A percentile compares a stretch with the other conserved stretches of the same genome.
Evolutionary conservation across 2,797 vertebrate species (phyloP).

Genomic region (Eurystomus glaucurus): DNA sequence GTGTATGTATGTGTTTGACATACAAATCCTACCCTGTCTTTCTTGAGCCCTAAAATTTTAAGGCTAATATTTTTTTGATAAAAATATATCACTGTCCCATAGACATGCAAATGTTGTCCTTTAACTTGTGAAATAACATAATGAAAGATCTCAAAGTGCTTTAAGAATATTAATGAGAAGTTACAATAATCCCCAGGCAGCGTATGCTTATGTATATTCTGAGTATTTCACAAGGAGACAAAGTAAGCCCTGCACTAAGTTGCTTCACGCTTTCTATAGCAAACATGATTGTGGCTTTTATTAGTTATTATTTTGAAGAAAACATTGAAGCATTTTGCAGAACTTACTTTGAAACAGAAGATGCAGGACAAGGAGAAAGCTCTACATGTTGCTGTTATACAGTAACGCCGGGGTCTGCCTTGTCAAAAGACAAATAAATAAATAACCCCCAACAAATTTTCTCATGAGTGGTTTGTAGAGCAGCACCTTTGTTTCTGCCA

Average conservation of each 20-base stretch:
- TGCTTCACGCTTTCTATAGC: not conserved
- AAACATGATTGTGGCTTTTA: not conserved
- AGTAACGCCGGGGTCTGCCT: not conserved
- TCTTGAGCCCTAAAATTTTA: not conserved
- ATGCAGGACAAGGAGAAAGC: not conserved
- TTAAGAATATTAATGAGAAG: conserved; percentile 40
- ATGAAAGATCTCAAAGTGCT: conserved; percentile 12
- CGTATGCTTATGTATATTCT: not conserved
- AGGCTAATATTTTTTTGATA: conserved; percentile 34
- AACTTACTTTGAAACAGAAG: conserved; percentile 4
- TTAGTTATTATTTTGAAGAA: conserved; percentile 16
- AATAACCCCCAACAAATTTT: conserved; percentile 1
- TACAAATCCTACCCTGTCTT: not conserved
- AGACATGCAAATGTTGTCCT: conserved; percentile 56
- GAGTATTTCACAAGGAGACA: not conserved
- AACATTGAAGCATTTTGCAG: conserved; percentile 1
- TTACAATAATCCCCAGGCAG: not conserved
- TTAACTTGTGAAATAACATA: conserved; percentile 45
- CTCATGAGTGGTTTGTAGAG: not conserved
- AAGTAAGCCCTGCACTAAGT: not conserved
- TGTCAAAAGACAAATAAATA: conserved; percentile 33
- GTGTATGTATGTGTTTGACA: not conserved
- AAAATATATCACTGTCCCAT: conserved; percentile 40
- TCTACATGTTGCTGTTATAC: not conserved
- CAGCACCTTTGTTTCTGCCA: conserved; percentile 44